Percentiles rank a stretch among this genome's conserved stretches.
These are phyloP conservation scores for Drosophila neutralis DNA, from an alignment of 2,888 invertebrate species.

Conservation along the genomic window DNA sequence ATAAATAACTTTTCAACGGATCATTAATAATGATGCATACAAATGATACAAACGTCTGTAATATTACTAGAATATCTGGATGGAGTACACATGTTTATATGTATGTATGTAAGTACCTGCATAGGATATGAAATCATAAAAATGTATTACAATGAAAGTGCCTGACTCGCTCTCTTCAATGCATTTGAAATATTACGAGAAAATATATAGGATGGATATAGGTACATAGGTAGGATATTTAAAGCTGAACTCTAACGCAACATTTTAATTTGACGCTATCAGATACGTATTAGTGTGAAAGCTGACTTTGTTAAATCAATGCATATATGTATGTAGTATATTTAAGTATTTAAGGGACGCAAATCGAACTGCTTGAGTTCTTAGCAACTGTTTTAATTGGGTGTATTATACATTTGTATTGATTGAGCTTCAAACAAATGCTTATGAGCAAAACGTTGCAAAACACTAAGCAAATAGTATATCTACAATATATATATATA, in stretches of 20 bases:
- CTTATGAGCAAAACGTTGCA: conserved; percentile 18
- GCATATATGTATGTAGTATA: not conserved
- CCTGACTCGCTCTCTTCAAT: conserved; percentile 7
- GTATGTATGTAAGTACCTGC: conserved; percentile 19
- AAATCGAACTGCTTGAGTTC: conserved; percentile 16
- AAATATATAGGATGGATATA: conserved; percentile 1
- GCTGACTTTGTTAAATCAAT: conserved; percentile 20
- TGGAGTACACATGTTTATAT: conserved; percentile 14
- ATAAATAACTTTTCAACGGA: conserved; percentile 5
- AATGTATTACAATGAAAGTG: conserved; percentile 5
- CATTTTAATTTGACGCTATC: conserved; percentile 11
- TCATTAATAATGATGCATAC: conserved; percentile 9
- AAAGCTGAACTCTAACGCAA: conserved; percentile 29
- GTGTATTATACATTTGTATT: conserved; percentile 50
- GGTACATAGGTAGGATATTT: conserved; percentile 6
- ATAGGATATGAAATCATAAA: conserved; percentile 8
- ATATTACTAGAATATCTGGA: not conserved
- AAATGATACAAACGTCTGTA: conserved; percentile 24
- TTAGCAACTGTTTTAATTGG: conserved; percentile 21
- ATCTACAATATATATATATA: conserved; percentile 7
- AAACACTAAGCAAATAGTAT: conserved; percentile 17
- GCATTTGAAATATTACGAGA: conserved; percentile 1
- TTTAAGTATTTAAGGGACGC: conserved; percentile 7
- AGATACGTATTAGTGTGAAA: conserved; percentile 24
- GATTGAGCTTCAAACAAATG: conserved; percentile 39